Evolutionary conservation across 2,888 invertebrate genomes (phyloP).

Genomic region (Archips xylosteana): DNA sequence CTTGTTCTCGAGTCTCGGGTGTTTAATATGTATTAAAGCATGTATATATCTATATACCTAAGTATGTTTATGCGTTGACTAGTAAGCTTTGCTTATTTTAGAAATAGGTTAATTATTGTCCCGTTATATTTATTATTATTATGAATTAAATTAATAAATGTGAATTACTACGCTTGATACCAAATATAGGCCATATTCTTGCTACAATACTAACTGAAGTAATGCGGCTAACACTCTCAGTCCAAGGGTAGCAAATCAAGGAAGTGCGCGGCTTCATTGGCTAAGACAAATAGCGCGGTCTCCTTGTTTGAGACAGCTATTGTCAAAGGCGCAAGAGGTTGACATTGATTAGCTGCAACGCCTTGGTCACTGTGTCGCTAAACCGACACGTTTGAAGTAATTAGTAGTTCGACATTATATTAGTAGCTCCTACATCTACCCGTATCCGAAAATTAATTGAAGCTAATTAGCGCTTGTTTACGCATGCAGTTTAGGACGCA

Average conservation of each 20-base stretch:
- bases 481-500: neutral
- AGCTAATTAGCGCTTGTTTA: neutral
- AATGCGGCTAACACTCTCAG: neutral
- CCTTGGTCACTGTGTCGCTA: slow-evolving; percentile 58
- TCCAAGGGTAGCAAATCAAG: neutral
- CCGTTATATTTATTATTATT: no score
- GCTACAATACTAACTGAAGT: neutral
- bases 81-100: no score
- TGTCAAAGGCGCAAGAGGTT: slow-evolving; percentile 58
- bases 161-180: no score
- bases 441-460: neutral
- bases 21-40: no score
- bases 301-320: slow-evolving; percentile 41
- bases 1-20: no score
- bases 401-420: slow-evolving; percentile 2
- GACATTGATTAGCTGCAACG: slow-evolving; percentile 61
- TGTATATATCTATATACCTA: no score
- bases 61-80: no score
- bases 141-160: no score
- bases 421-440: neutral
- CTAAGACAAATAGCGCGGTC: slow-evolving; percentile 38
- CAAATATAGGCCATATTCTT: neutral
- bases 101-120: no score
- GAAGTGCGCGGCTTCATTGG: neutral
- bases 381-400: slow-evolving; percentile 32